These are phyloP conservation scores for Plumapathes pennacea DNA, from an alignment of 92 coral and sea anemone genomes.

Conservation along the genomic window DNA sequence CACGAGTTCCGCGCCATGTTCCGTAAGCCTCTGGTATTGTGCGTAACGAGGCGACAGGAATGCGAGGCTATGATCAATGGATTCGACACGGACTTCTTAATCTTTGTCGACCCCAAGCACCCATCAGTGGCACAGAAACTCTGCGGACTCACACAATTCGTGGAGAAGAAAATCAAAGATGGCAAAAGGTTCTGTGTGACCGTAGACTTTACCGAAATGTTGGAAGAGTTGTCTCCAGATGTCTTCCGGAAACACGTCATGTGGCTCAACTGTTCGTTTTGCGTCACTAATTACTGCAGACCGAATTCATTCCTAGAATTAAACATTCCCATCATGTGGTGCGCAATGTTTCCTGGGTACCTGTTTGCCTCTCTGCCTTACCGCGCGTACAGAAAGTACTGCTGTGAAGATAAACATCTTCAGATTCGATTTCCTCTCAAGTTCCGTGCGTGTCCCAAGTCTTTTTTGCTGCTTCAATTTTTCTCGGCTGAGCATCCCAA, in stretches of 20 bases:
- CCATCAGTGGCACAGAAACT: constrained; percentile 13
- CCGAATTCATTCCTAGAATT: constrained; percentile 35
- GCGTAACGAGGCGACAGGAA: constrained; percentile 53
- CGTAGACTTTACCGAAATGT: constrained; percentile 15
- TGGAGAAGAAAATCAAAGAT: constrained; percentile 4
- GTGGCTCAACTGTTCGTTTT: constrained; percentile 45
- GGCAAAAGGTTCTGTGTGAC: constrained; percentile 25
- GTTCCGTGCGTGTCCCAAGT: constrained; percentile 10
- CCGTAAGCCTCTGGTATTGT: constrained; percentile 45
- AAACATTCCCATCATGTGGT: constrained; percentile 1
- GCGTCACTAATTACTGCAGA: constrained; percentile 47
- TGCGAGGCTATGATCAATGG: constrained; percentile 45
- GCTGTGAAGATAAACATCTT: constrained; percentile 2
- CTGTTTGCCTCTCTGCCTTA: constrained; percentile 15
- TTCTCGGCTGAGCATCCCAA: not conserved
- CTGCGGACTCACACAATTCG: constrained; percentile 5
- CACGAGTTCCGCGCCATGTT: constrained; percentile 36
- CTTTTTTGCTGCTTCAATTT: constrained; percentile 9
- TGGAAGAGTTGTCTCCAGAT: constrained; percentile 4
- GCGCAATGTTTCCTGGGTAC: constrained; percentile 9
- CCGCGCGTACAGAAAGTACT: constrained; percentile 1
- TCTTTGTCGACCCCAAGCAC: constrained; percentile 40
- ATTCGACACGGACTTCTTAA: constrained; percentile 60
- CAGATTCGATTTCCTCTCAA: not conserved
- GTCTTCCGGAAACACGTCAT: constrained; percentile 6